Conservation (phyloP, 1,140 invertebrate species). For the Lasaia peninsularis region DNA sequence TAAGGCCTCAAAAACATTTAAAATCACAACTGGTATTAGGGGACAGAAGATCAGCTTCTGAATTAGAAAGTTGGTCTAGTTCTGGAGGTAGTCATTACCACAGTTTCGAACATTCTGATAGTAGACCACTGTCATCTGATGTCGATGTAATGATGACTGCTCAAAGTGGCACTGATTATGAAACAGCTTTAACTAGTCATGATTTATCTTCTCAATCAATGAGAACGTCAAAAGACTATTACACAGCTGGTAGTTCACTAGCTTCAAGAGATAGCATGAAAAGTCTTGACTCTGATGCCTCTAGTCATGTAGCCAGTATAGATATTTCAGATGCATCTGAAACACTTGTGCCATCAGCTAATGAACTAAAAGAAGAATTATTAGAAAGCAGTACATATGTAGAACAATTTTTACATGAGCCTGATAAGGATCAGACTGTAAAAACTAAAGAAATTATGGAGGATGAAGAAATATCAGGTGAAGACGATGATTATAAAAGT, state of each 20-base stretch:
- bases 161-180: conserved; percentile 89
- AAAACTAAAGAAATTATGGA: conserved; percentile 56
- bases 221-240: conserved; percentile 87
- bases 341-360: conserved; percentile 90
- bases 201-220: conserved; percentile 84
- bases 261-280: conserved; percentile 93
- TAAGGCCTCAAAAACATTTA: conserved; percentile 75
- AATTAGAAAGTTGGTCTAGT: conserved; percentile 88
- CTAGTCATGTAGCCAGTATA: conserved; percentile 90
- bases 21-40: conserved; percentile 72
- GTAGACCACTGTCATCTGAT: conserved; percentile 91
- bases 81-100: conserved; percentile 94
- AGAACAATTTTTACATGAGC: conserved; percentile 69
- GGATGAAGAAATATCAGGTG: conserved; percentile 72
- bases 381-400: conserved; percentile 74
- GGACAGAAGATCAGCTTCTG: conserved; percentile 82
- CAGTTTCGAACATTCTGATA: conserved; percentile 90
- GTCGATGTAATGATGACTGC: conserved; percentile 85
- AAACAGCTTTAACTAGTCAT: conserved; percentile 89
- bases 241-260: conserved; percentile 88
- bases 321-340: conserved; percentile 94
- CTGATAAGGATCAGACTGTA: conserved; percentile 45
- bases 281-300: conserved; percentile 92
- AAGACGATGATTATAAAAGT: conserved; percentile 69
- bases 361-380: conserved; percentile 78